phyloP scores from a whole-genome alignment of 92 coral and sea anemone genomes.

The Paragorgia papillata region DNA sequence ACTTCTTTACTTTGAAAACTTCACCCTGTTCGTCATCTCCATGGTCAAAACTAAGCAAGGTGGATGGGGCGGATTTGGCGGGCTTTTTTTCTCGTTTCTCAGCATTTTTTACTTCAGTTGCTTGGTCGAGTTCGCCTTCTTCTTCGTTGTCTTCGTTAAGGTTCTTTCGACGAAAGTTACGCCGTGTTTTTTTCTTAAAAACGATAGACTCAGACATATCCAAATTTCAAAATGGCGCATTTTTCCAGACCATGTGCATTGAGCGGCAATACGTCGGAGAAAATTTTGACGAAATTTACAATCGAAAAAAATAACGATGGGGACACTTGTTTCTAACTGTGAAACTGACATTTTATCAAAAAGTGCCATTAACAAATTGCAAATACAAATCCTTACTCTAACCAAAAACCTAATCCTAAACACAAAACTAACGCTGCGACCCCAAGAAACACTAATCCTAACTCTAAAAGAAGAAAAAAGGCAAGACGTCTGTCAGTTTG shows the following conservation, averaged over 20 bases:
- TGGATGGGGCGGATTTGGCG: conserved; percentile 64
- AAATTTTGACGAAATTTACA: neutral
- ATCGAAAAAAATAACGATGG: neutral
- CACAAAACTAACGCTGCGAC: too few species aligned
- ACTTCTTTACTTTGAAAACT: conserved; percentile 88
- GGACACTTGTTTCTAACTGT: too few species aligned
- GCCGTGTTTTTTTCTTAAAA: conserved; percentile 78
- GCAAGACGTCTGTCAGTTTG: too few species aligned
- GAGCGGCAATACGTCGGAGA: neutral
- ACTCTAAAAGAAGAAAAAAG: too few species aligned
- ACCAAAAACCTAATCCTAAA: too few species aligned
- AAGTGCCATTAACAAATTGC: too few species aligned
- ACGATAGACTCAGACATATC: conserved; percentile 35
- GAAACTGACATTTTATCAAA: too few species aligned
- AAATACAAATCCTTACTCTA: too few species aligned
- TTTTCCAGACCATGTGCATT: conserved; percentile 10
- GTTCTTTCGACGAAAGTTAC: conserved; percentile 89
- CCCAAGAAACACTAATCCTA: too few species aligned
- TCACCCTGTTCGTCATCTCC: conserved; percentile 64
- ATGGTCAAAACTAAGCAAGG: conserved; percentile 86
- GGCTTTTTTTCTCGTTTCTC: conserved; percentile 58
- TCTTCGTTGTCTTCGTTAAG: conserved; percentile 71
- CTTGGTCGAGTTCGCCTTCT: conserved; percentile 20
- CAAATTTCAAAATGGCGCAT: conserved; percentile 40
- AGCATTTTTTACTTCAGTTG: conserved; percentile 19